phyloP scores from a whole-genome alignment of 2,888 invertebrate species.

The Ochropleura leucogaster region DNA sequence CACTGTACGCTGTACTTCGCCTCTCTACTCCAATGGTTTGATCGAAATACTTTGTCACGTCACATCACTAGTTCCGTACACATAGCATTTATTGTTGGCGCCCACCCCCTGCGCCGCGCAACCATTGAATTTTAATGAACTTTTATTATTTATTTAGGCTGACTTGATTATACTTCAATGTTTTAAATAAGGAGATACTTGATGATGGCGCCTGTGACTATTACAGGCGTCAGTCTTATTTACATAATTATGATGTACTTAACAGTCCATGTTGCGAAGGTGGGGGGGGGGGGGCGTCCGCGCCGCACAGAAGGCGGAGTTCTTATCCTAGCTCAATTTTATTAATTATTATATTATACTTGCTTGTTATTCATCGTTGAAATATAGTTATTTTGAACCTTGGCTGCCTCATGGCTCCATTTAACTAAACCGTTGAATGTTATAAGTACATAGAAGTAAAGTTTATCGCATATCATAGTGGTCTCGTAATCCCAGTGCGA shows the following conservation, averaged over 20 bases:
- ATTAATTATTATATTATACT: slow-evolving; percentile 82
- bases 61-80: slow-evolving; percentile 48
- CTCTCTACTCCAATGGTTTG: slow-evolving; percentile 46
- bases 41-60: slow-evolving; percentile 43
- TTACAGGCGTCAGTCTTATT: slow-evolving; percentile 42
- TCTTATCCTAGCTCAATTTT: slow-evolving; percentile 88
- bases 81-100: slow-evolving; percentile 55
- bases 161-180: slow-evolving; percentile 36
- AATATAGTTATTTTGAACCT: slow-evolving; percentile 71
- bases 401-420: slow-evolving; percentile 63
- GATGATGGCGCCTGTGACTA: slow-evolving; percentile 42
- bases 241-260: slow-evolving; percentile 55
- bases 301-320: slow-evolving; percentile 73
- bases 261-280: slow-evolving; percentile 12
- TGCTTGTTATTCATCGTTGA: slow-evolving; percentile 85
- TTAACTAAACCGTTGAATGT: slow-evolving; percentile 60
- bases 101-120: slow-evolving; percentile 39
- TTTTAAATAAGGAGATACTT: slow-evolving; percentile 34
- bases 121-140: slow-evolving; percentile 33
- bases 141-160: slow-evolving; percentile 55
- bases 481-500: slow-evolving; percentile 58
- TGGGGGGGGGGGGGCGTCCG: slow-evolving; percentile 59
- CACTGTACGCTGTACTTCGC: slow-evolving; percentile 55
- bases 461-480: slow-evolving; percentile 67
- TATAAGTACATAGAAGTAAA: slow-evolving; percentile 65